Base-by-base conservation (phyloP, 1,140 invertebrate species). In the Drosophila kurseongensis region DNA sequence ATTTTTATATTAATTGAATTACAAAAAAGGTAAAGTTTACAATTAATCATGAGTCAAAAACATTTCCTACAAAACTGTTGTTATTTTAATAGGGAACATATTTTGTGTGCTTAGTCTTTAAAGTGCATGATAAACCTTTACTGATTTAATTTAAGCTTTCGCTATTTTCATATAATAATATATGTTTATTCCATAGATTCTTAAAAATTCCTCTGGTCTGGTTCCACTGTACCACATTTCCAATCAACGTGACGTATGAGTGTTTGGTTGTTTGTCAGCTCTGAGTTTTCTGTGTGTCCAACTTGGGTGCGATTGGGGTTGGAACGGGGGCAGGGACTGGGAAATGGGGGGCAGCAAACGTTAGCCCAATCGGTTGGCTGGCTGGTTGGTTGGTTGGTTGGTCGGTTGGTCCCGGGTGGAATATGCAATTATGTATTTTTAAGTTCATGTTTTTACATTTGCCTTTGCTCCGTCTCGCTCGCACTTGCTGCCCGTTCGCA, bases 401-500 rank as follows among this genome's bases (percentile, higher is more conserved):
- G 62, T 45, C 50, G 60, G 47, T 10, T 50, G 51, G 65, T 74
- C 48, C 77, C 63, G 80, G 77, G 59, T 77, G 80, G 80, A 80
- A 84, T 89, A 89, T 89, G 80, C 84, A 89, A 89, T 89, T 89
- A 89, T 89, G 85, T 89, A 89, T 89, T 89, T 89, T 89, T 84
- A 89, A 89, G 84, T 89, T 89, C 85, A 80, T 89, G 85, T 89
- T 89, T 88, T 83, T 77, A 77, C 83, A 83, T 82, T 88, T 69
- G 71, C 75, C 52, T 69, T 84, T 81, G 59, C 45, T 71, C 72
- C 54, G 58, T 36, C 48, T 52, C 72, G n/a, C 62, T 54, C 40
- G 48, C 38, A 41, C 54, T 38, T 23, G 35, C 36, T 45, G 55
- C 41, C 48, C 54, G 55, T 50, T 50, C 75, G 65, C 65, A 85